Percentiles rank a stretch among this genome's conserved stretches.
Conservation (phyloP, 2,797 vertebrate genomes). For the Lophotriccus pileatus region DNA sequence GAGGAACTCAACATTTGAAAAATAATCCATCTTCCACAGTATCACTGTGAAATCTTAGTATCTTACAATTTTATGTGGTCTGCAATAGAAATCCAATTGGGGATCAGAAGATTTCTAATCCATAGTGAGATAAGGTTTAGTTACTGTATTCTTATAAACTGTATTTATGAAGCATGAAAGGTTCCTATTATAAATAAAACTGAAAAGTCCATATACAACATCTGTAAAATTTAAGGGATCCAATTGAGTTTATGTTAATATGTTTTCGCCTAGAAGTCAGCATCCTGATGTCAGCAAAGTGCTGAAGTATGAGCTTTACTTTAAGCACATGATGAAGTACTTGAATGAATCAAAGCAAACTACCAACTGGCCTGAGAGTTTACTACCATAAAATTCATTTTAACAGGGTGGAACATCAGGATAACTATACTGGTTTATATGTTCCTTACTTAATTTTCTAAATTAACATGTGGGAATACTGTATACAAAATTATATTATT, state of each 20-base stretch:
- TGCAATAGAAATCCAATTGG: not conserved
- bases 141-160: not conserved
- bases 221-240: not conserved
- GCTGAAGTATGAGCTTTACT: not conserved
- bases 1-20: not conserved
- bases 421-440: not conserved
- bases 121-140: not conserved
- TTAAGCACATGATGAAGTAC: not conserved
- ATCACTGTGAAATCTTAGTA: not conserved
- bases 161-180: not conserved
- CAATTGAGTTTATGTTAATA: not conserved
- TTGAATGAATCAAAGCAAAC: not conserved
- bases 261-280: not conserved
- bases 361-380: not conserved
- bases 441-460: not conserved
- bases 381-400: not conserved
- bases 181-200: not conserved
- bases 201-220: not conserved
- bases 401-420: not conserved
- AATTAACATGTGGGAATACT: not conserved
- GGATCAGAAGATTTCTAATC: not conserved
- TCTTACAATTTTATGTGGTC: not conserved
- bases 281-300: not conserved
- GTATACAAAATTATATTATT: not conserved
- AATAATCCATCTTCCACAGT: not conserved